Percentiles rank a stretch among this genome's conserved stretches.
phyloP scores from a whole-genome alignment of 2,113 vertebrate genomes.

The Sapajus apella region DNA sequence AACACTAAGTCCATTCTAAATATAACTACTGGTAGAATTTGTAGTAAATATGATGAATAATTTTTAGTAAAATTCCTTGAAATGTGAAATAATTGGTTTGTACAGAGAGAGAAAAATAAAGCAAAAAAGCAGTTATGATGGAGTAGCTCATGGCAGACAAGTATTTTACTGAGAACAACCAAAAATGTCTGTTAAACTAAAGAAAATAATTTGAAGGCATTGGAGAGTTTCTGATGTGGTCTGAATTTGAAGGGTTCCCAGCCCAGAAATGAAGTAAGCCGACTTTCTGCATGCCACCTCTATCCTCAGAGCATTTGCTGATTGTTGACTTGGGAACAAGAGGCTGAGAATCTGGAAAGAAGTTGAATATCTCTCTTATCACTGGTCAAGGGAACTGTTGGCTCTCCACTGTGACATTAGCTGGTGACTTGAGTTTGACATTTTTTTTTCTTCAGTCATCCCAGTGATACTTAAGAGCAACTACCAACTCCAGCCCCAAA shows the following conservation, averaged over 20 bases:
- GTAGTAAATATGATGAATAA: neutral
- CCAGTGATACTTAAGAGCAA: neutral
- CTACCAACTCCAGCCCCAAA: neutral
- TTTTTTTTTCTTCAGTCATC: neutral
- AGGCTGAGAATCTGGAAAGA: neutral
- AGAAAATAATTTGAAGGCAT: neutral
- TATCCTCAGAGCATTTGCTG: neutral
- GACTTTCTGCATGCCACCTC: neutral
- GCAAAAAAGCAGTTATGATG: neutral
- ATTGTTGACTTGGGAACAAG: neutral
- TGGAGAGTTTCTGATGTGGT: neutral
- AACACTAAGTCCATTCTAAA: neutral
- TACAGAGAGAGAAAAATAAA: neutral
- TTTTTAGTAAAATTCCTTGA: conserved; percentile 21
- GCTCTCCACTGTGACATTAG: neutral
- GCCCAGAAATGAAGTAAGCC: neutral
- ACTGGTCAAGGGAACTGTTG: neutral
- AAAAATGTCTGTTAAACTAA: neutral
- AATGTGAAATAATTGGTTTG: neutral
- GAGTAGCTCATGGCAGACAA: neutral
- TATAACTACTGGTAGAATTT: neutral
- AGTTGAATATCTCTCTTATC: neutral
- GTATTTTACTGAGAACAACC: neutral
- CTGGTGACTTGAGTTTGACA: neutral
- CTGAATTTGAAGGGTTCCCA: neutral